Conservation (phyloP, 2,797 vertebrate genomes). For the Graptemys geographica region DNA sequence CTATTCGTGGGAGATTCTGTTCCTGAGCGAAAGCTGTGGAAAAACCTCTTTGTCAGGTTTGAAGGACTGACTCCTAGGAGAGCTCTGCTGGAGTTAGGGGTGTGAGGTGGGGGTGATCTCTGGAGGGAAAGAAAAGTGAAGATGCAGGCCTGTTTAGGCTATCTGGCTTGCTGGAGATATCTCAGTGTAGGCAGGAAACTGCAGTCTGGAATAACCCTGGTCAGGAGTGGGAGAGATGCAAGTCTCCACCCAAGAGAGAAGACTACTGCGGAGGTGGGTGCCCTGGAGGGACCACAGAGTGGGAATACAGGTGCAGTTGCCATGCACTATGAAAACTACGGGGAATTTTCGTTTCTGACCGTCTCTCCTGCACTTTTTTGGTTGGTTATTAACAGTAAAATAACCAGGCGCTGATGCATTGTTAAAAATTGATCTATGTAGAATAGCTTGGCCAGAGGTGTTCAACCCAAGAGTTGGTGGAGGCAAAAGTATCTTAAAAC, state of each 20-base stretch:
- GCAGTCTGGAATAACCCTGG: neutral
- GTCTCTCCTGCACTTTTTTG: rapidly evolving
- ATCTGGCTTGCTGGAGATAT: neutral
- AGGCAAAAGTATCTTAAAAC: neutral
- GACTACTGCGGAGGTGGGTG: neutral
- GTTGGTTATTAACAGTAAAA: neutral
- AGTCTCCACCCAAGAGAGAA: neutral
- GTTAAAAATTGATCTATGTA: neutral
- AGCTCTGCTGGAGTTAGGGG: neutral
- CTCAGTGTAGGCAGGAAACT: neutral
- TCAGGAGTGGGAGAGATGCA: neutral
- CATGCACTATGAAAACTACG: neutral
- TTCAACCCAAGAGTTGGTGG: neutral
- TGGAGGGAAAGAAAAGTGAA: neutral
- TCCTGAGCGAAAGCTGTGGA: neutral
- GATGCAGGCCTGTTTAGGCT: neutral
- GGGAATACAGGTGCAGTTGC: neutral
- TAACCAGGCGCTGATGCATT: neutral
- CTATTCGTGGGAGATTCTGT: neutral
- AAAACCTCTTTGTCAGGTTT: neutral
- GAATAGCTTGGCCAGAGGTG: neutral
- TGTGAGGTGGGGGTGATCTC: neutral
- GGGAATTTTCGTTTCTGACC: neutral
- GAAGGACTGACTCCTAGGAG: neutral
- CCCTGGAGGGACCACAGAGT: neutral